Percentiles rank a stretch among this genome's conserved stretches.
Conservation (phyloP, 2,888 invertebrate genomes). For the Thereva nobilitata region DNA sequence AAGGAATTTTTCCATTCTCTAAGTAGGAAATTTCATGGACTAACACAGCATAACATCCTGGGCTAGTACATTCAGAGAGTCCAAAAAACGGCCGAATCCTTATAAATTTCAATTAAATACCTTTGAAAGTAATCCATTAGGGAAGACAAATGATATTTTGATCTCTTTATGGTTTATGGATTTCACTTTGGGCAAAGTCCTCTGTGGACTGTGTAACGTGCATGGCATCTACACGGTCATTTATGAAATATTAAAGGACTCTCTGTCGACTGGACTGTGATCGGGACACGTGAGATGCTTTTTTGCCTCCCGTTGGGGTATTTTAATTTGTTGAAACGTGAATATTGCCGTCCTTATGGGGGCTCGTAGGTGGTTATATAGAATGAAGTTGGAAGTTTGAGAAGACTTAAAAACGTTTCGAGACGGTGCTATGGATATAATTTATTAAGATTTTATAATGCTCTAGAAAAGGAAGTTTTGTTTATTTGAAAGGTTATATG, state of each 20-base stretch:
- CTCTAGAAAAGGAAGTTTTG: too few species aligned
- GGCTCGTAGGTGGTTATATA: too few species aligned
- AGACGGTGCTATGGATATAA: too few species aligned
- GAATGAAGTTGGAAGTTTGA: too few species aligned
- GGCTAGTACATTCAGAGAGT: neutral
- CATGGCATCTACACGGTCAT: neutral
- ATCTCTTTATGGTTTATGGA: constrained; percentile 45
- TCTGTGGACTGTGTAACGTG: neutral
- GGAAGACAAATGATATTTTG: constrained; percentile 45
- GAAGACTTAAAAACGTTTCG: too few species aligned
- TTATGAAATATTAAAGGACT: constrained; percentile 35
- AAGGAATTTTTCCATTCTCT: neutral
- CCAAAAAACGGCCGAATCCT: constrained; percentile 36
- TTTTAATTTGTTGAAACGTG: constrained; percentile 31
- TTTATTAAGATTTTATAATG: too few species aligned
- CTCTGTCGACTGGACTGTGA: neutral
- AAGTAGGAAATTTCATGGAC: neutral
- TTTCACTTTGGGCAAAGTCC: constrained; percentile 34
- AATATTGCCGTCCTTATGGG: neutral
- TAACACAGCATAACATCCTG: neutral
- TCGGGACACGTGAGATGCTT: constrained; percentile 19
- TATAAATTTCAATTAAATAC: constrained; percentile 45
- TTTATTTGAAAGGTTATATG: too few species aligned
- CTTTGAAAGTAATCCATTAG: constrained; percentile 45
- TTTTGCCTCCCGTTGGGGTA: neutral